Conservation (phyloP, 2,797 vertebrate species). For the Prunella strophiata region DNA sequence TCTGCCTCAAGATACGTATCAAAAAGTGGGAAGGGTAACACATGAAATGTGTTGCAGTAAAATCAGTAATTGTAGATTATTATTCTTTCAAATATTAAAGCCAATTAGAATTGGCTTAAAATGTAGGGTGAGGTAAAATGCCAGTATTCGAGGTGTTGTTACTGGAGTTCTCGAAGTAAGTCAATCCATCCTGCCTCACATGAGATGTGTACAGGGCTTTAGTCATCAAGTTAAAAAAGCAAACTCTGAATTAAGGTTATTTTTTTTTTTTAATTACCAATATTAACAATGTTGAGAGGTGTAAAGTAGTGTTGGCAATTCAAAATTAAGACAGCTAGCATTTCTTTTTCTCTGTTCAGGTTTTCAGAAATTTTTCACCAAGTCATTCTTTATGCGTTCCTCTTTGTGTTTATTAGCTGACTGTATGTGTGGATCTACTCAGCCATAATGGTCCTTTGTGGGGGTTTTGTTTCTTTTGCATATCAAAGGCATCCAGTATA, state of each 20-base stretch:
- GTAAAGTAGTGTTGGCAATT: background rate
- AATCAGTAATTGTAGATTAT: background rate
- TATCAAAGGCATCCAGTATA: conserved; percentile 91
- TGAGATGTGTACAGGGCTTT: background rate
- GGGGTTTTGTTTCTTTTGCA: conserved; percentile 40
- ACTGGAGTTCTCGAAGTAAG: background rate
- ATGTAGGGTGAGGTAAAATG: background rate
- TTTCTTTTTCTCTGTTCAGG: background rate
- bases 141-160: background rate
- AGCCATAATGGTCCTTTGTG: conserved; percentile 6
- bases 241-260: background rate
- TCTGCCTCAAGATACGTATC: background rate
- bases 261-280: background rate
- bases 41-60: background rate
- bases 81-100: background rate
- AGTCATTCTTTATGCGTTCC: background rate
- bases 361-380: background rate
- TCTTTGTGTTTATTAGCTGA: background rate
- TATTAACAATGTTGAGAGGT: background rate
- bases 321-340: background rate
- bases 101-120: background rate
- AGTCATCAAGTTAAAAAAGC: background rate
- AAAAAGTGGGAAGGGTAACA: background rate
- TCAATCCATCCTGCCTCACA: too few species aligned
- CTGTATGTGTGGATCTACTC: background rate